phyloP scores from a whole-genome alignment of 2,797 vertebrate genomes.

The Decapterus maruadsi region DNA sequence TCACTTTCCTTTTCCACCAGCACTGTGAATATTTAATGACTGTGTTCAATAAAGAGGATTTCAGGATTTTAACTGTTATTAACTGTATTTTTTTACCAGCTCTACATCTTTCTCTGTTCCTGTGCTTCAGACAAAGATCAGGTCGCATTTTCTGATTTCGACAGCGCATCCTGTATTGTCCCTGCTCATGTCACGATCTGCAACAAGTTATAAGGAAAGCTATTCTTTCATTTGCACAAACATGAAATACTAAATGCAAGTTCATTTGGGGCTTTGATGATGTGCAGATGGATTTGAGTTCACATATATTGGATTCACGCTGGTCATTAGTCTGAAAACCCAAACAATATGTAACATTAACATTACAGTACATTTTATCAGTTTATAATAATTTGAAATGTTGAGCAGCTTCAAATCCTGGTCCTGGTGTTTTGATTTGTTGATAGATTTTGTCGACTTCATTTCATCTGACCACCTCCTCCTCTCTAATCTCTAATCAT shows the following conservation, averaged over 20 bases:
- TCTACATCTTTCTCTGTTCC: not conserved
- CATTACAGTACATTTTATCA: not conserved
- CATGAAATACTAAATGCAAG: not conserved
- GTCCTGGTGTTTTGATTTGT: too few relatives aligned
- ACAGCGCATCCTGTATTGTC: slow-evolving; percentile 6
- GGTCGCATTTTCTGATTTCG: too few relatives aligned
- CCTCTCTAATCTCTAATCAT: too few relatives aligned
- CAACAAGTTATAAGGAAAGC: not conserved
- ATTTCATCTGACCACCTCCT: too few relatives aligned
- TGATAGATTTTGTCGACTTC: too few relatives aligned
- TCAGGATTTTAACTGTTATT: too few relatives aligned
- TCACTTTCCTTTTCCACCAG: too few relatives aligned
- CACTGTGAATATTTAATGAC: too few relatives aligned
- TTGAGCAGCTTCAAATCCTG: too few relatives aligned
- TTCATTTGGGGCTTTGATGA: slow-evolving; percentile 2
- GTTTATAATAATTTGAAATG: not conserved
- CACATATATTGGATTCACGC: not conserved
- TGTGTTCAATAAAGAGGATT: too few relatives aligned
- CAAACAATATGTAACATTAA: too few relatives aligned
- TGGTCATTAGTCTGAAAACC: not conserved
- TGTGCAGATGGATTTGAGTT: not conserved
- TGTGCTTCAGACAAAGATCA: not conserved
- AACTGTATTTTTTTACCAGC: too few relatives aligned
- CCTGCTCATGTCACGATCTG: slow-evolving; percentile 8
- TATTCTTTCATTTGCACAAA: not conserved